Conservation (phyloP, 2,888 invertebrate genomes). For the Cistogaster globosa region DNA sequence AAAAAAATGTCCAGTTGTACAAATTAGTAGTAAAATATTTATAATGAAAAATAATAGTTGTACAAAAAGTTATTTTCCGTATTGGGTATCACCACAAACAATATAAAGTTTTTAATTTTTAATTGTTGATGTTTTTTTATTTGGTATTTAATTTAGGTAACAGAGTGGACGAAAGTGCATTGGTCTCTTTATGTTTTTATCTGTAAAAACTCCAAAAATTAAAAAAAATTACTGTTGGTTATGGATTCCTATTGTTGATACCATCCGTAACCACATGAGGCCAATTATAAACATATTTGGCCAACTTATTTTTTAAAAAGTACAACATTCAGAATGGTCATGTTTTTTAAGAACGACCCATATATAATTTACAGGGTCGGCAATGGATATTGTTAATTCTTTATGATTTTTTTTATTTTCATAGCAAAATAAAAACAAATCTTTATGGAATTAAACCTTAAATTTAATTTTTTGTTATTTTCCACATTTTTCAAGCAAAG, state of each 20-base stretch:
- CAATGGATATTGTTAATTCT: no score
- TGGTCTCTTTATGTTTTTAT: slow-evolving; percentile 51
- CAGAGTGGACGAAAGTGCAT: slow-evolving; percentile 48
- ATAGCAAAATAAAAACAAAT: no score
- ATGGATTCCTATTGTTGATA: slow-evolving; percentile 50
- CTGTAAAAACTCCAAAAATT: slow-evolving; percentile 6
- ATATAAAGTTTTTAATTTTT: slow-evolving; percentile 46
- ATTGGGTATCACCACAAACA: slow-evolving; percentile 7
- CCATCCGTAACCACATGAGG: slow-evolving; percentile 10
- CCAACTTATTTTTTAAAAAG: slow-evolving; percentile 45
- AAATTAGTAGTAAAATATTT: no score
- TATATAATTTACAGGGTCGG: no score
- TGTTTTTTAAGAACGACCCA: slow-evolving; percentile 50
- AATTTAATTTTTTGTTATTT: no score
- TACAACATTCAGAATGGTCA: slow-evolving; percentile 48
- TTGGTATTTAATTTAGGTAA: slow-evolving; percentile 24
- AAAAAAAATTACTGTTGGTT: slow-evolving; percentile 49
- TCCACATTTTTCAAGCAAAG: no score
- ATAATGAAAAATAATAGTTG: no score
- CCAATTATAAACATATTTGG: slow-evolving; percentile 51
- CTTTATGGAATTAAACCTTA: no score
- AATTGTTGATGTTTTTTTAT: slow-evolving; percentile 44
- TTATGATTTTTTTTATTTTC: no score
- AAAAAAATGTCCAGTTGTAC: no score
- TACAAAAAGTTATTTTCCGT: no score